Percentiles rank a stretch among this genome's conserved stretches.
Conservation (phyloP, 2,888 invertebrate genomes). For the Andrena camellia region DNA sequence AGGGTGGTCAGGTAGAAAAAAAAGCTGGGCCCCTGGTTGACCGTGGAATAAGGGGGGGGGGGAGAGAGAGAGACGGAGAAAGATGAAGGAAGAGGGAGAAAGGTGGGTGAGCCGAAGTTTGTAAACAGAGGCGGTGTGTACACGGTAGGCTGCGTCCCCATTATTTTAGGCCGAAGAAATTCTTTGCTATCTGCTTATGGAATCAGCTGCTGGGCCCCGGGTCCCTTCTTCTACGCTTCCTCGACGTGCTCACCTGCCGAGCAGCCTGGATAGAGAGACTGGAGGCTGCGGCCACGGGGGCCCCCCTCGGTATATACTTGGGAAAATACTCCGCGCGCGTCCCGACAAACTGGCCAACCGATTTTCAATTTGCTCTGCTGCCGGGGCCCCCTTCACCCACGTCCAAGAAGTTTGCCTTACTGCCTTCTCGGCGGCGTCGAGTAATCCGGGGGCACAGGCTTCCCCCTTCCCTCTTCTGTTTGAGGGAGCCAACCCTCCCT, state of each 20-base stretch:
- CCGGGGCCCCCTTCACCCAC: slow-evolving; percentile 6
- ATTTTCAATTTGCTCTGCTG: slow-evolving; percentile 67
- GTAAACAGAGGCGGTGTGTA: slow-evolving; percentile 80
- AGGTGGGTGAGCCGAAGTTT: slow-evolving; percentile 67
- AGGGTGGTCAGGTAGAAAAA: slow-evolving; percentile 42
- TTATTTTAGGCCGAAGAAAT: slow-evolving; percentile 82
- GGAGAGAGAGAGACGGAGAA: neutral
- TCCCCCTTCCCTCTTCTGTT: neutral
- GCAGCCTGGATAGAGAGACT: slow-evolving; percentile 39
- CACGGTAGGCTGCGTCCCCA: slow-evolving; percentile 78
- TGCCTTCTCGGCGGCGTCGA: slow-evolving; percentile 53
- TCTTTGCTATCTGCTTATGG: slow-evolving; percentile 82
- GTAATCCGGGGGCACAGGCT: slow-evolving; percentile 48
- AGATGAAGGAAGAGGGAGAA: neutral
- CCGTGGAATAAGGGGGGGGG: neutral
- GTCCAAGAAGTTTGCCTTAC: slow-evolving; percentile 61
- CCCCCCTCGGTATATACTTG: slow-evolving; percentile 16
- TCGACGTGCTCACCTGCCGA: slow-evolving; percentile 78
- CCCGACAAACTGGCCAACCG: slow-evolving; percentile 63
- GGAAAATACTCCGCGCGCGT: slow-evolving; percentile 65
- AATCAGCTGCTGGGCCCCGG: slow-evolving; percentile 81
- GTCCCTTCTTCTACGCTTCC: slow-evolving; percentile 63
- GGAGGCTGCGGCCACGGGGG: slow-evolving; percentile 36
- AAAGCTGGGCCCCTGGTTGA: slow-evolving; percentile 11
- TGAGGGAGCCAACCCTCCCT: neutral